Conservation (phyloP, 2,797 vertebrate species). For the Alauda arvensis region DNA sequence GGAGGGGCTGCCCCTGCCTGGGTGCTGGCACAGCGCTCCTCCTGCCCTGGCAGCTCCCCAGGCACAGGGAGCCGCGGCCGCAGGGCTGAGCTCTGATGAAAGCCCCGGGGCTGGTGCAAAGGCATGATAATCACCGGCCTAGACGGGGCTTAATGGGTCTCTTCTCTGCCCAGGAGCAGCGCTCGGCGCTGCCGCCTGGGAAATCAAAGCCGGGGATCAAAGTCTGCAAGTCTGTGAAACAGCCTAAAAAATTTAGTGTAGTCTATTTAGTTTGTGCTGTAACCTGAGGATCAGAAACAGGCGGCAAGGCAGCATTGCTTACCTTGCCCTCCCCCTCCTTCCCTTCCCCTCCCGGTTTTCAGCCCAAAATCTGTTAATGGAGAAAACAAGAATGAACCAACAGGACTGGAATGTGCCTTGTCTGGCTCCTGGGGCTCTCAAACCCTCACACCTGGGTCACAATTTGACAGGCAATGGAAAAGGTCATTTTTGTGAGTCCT, state of each 20-base stretch:
- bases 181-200: background rate
- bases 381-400: slow-evolving; percentile 18
- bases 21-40: background rate
- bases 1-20: background rate
- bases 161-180: background rate
- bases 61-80: background rate
- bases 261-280: slow-evolving; percentile 50
- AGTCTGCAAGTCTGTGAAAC: slow-evolving; percentile 25
- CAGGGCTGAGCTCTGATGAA: background rate
- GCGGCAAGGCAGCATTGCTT: slow-evolving; percentile 35
- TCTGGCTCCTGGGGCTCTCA: slow-evolving; percentile 35
- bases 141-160: slow-evolving; percentile 22
- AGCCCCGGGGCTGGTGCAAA: background rate
- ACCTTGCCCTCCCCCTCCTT: background rate
- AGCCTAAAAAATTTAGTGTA: slow-evolving; percentile 40
- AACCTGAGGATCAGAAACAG: slow-evolving; percentile 41
- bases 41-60: background rate
- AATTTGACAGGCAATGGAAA: slow-evolving; percentile 16
- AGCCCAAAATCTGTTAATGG: slow-evolving; percentile 19
- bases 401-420: background rate
- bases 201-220: slow-evolving; percentile 57
- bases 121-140: background rate
- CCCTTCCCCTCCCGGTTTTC: background rate
- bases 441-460: slow-evolving; percentile 6
- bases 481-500: background rate